Evolutionary conservation across 1,140 invertebrate species (phyloP).

Genomic region (Liolophura sinensis): DNA sequence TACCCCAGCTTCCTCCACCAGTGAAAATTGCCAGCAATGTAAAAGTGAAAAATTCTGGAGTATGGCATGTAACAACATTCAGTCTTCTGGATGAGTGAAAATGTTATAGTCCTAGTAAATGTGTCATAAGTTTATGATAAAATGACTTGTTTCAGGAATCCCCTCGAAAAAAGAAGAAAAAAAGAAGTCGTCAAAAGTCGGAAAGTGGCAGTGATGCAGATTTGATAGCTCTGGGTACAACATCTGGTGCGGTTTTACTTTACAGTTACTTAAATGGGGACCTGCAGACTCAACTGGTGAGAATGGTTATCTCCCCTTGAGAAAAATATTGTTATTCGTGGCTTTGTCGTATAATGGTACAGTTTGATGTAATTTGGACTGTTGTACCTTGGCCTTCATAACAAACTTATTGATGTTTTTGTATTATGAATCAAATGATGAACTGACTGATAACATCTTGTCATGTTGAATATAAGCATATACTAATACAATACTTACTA

Average conservation of each 20-base stretch:
- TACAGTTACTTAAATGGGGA: neutral
- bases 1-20: no score
- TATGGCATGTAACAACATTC: no score
- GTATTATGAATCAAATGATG: neutral
- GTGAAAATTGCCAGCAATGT: no score
- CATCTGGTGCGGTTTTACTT: neutral
- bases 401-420: neutral
- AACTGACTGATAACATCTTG: neutral
- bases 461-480: neutral
- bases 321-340: neutral
- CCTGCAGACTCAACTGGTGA: slow-evolving; percentile 1
- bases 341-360: neutral
- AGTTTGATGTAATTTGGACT: neutral
- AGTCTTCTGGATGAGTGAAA: no score
- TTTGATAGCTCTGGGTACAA: slow-evolving; percentile 66
- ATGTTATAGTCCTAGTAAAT: no score
- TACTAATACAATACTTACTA: neutral
- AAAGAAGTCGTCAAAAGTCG: slow-evolving; percentile 24
- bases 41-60: no score
- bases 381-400: neutral
- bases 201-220: slow-evolving; percentile 21
- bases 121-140: no score
- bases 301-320: neutral
- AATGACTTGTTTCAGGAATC: slow-evolving; percentile 14
- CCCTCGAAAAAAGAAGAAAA: slow-evolving; percentile 35